phyloP scores from a whole-genome alignment of 2,888 invertebrate species.

The Hanleya hanleyi region DNA sequence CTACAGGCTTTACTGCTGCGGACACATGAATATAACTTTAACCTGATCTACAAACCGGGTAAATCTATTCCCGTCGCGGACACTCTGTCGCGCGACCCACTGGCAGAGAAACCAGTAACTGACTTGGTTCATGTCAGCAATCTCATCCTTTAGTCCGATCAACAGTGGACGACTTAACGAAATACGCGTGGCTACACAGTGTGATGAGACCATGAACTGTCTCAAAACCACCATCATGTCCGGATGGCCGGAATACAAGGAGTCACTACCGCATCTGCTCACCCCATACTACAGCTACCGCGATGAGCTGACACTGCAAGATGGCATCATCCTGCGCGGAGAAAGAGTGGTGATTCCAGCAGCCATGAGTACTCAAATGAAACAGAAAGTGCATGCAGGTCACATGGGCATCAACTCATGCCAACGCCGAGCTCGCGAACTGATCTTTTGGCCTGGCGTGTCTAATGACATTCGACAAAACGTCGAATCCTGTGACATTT shows the following conservation, averaged over 20 bases:
- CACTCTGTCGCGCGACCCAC: constrained; percentile 36
- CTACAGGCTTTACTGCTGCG: constrained; percentile 14
- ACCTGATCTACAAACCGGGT: constrained; percentile 11
- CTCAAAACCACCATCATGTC: constrained; percentile 10
- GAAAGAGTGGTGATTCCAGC: constrained; percentile 17
- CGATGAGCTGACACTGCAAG: constrained; percentile 28
- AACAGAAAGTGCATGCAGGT: background rate
- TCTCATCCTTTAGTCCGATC: constrained; percentile 12
- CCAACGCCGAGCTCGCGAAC: background rate
- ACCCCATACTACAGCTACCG: constrained; percentile 5
- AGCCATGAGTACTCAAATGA: background rate
- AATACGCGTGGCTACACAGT: constrained; percentile 5
- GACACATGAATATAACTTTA: constrained; percentile 2
- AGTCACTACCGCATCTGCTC: background rate
- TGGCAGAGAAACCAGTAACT: no score
- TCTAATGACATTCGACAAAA: background rate
- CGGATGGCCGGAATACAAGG: constrained; percentile 23
- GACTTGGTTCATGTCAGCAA: no score
- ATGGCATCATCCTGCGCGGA: constrained; percentile 19
- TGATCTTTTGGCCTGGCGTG: background rate
- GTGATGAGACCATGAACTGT: constrained; percentile 13
- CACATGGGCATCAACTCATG: constrained; percentile 19
- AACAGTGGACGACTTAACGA: background rate
- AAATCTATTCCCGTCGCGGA: constrained; percentile 35
- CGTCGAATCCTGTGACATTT: background rate